Base-by-base conservation (phyloP, 1,140 invertebrate species). In the Penaeus chinensis region DNA sequence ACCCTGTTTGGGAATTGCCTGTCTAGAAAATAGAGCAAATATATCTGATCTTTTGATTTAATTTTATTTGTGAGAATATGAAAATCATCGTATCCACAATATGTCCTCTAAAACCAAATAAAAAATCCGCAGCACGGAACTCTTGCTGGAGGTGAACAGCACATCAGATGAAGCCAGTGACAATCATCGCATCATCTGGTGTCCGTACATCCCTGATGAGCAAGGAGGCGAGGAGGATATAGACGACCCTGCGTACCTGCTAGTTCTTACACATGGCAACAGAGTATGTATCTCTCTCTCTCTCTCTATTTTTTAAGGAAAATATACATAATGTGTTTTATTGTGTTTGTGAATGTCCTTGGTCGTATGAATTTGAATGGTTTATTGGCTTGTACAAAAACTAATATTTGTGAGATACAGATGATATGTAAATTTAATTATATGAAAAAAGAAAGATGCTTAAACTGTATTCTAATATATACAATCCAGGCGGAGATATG, bases 121-220 rank as follows among this genome's bases (percentile, higher is more conserved):
- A n/a, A 24, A 19, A 62, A 18, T 61, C 24, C 18, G 11, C 78
- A 85, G 87, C 63, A 77, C 84, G 1, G 83, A 89, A 42, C 74
- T 85, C 54, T 37, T 85, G 65, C 24, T 85, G 37, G 87, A 89
- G 62, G 83, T 91, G 37, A 92, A 92, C n/a, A 89, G 85, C n/a
- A 80, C 60, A 61, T 79, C 90, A 91, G 37, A 78, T 19, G 82
- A 84, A 11, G 78, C 91, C 0, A 91, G 91, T 82, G 92, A 92
- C 71, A 91, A 90, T 85, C 94, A 95, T 91, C 93, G 95, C 83
- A 94, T 97, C 5, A 96, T 98, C 90, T 99, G 97, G 97, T 98
- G 97, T 92, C 96, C 97, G 0, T 99, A 96, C 93, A 95, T 98
- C 86, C 96, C 96, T 0, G 94, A 94, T 74, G 93, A 94, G 54